Conservation (phyloP, 2,797 vertebrate genomes). For the Octomys mimax region DNA sequence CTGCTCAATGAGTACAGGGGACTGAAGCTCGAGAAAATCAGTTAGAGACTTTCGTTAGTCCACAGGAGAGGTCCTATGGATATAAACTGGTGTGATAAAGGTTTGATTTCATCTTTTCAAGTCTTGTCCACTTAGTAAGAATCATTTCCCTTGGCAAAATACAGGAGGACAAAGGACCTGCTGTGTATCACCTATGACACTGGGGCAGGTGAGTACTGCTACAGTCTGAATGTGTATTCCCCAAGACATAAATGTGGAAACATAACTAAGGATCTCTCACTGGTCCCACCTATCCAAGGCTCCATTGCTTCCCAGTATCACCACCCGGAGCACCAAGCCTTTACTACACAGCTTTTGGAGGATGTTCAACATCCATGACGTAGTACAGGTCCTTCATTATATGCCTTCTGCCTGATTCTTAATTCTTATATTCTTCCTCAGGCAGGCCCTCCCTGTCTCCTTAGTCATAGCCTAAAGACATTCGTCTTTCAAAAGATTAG, state of each 20-base stretch:
- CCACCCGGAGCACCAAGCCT: background rate
- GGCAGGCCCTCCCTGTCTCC: background rate
- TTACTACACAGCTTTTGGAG: too few relatives aligned
- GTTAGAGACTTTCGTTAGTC: background rate
- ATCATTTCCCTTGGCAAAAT: background rate
- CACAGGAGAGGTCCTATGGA: background rate
- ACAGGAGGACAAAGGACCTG: background rate
- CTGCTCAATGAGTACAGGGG: background rate
- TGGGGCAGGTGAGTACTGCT: background rate
- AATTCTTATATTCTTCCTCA: background rate
- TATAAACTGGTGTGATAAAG: background rate
- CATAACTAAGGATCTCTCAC: background rate
- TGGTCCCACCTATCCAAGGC: background rate
- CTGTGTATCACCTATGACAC: background rate
- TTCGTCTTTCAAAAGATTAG: background rate
- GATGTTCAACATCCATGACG: background rate
- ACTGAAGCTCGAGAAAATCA: background rate
- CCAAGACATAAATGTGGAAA: background rate
- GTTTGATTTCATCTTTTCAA: background rate
- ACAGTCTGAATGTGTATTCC: background rate
- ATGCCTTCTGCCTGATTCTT: too few relatives aligned
- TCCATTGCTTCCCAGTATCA: accelerated
- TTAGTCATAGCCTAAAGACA: background rate
- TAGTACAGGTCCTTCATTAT: background rate
- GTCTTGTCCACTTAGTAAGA: background rate